Evolutionary conservation across 2,888 invertebrate species (phyloP).

Genomic region (Netelia fuscicornis): DNA sequence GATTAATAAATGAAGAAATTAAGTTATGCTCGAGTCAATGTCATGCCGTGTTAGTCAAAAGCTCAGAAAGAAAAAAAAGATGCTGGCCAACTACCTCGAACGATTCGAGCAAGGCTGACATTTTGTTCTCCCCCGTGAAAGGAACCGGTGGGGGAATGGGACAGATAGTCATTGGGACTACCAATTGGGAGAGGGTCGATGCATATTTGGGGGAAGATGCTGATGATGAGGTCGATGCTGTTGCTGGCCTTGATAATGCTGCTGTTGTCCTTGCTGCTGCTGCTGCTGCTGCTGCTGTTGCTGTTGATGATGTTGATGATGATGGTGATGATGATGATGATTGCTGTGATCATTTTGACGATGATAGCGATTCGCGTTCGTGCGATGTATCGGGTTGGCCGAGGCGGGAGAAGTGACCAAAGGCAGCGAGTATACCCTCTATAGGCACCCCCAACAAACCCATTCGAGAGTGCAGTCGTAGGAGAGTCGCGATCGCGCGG

Average conservation of each 20-base stretch:
- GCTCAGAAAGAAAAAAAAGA: slow-evolving; percentile 38
- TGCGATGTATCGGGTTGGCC: slow-evolving; percentile 79
- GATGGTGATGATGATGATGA: slow-evolving; percentile 79
- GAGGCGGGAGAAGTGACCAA: slow-evolving; percentile 82
- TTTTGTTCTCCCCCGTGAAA: slow-evolving; percentile 12
- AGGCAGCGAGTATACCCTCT: slow-evolving; percentile 86
- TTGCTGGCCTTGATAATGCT: slow-evolving; percentile 66
- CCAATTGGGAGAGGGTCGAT: slow-evolving; percentile 83
- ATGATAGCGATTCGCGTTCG: slow-evolving; percentile 83
- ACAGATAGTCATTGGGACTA: slow-evolving; percentile 73
- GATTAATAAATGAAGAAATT: background rate
- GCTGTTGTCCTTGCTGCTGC: slow-evolving; percentile 66
- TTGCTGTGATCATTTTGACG: slow-evolving; percentile 81
- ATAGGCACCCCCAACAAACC: slow-evolving; percentile 69
- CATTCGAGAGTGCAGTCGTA: slow-evolving; percentile 73
- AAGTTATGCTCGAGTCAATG: background rate
- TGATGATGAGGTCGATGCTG: slow-evolving; percentile 76
- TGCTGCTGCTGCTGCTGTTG: slow-evolving; percentile 68
- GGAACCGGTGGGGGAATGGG: slow-evolving; percentile 37
- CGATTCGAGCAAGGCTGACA: slow-evolving; percentile 38
- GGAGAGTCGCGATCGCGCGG: slow-evolving; percentile 74
- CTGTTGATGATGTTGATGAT: slow-evolving; percentile 76
- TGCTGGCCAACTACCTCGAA: slow-evolving; percentile 51
- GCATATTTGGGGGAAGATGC: slow-evolving; percentile 81
- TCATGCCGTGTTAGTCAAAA: slow-evolving; percentile 37